Evolutionary conservation across 2,888 invertebrate genomes (phyloP).

Genomic region (Mythimna ferrago): DNA sequence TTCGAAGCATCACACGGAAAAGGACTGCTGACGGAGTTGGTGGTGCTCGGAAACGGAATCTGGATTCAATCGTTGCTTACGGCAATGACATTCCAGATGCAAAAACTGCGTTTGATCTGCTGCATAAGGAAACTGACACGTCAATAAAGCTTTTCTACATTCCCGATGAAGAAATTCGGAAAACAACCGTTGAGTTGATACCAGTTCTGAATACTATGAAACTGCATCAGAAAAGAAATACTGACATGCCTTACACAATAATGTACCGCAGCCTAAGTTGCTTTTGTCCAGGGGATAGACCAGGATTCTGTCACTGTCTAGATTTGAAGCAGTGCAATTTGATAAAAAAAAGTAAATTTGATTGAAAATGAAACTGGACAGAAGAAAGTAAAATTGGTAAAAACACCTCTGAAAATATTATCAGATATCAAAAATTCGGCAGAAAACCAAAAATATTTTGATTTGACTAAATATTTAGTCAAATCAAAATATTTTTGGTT

Average conservation of each 20-base stretch:
- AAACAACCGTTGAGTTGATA: no score
- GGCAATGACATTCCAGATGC: no score
- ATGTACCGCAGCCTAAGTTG: slow-evolving; percentile 1
- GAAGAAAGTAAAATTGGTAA: slow-evolving; percentile 6
- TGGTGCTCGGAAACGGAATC: no score
- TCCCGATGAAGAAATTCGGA: no score
- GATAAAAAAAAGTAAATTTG: neutral
- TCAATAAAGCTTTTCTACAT: no score
- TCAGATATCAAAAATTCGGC: neutral
- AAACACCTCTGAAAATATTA: slow-evolving; percentile 11
- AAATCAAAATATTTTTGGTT: neutral
- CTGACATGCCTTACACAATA: neutral
- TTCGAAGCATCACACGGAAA: no score
- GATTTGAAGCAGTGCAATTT: slow-evolving; percentile 2
- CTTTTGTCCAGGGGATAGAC: slow-evolving; percentile 4
- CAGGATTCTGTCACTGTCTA: slow-evolving; percentile 4
- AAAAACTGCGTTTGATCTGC: no score
- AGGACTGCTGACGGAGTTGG: no score
- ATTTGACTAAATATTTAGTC: no score
- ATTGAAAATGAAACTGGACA: neutral
- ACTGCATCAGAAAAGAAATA: neutral
- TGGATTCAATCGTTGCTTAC: no score
- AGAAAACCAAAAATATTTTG: slow-evolving; percentile 6
- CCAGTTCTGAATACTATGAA: no score
- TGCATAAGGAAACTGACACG: no score